phyloP scores from a whole-genome alignment of 2,113 vertebrate genomes.

The Osmerus eperlanus region DNA sequence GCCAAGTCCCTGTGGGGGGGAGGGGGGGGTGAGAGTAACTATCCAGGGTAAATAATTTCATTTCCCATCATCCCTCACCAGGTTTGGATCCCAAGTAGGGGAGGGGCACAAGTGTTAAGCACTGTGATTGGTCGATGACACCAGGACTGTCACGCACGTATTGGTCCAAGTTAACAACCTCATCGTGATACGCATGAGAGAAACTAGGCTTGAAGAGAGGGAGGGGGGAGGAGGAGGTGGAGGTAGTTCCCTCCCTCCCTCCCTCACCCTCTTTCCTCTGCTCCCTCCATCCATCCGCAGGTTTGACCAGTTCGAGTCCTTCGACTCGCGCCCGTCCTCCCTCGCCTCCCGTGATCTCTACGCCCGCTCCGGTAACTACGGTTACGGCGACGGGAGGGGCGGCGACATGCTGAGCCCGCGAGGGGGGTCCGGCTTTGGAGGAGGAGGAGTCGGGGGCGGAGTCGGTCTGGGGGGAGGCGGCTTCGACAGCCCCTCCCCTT shows the following conservation, averaged over 20 bases:
- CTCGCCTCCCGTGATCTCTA: slow-evolving; percentile 84
- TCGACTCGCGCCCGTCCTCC: slow-evolving; percentile 80
- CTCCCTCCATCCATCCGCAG: slow-evolving; percentile 76
- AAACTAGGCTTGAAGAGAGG: slow-evolving; percentile 32
- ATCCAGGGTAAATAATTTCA: too few relatives aligned
- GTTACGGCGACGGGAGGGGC: slow-evolving; percentile 80
- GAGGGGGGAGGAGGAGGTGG: slow-evolving; percentile 58
- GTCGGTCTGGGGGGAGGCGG: slow-evolving; percentile 54
- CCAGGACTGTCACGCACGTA: background rate
- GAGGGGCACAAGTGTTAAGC: too few relatives aligned
- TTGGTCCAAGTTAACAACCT: background rate
- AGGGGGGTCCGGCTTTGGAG: slow-evolving; percentile 76
- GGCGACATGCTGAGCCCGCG: slow-evolving; percentile 72
- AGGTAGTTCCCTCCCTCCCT: slow-evolving; percentile 61
- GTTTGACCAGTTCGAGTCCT: slow-evolving; percentile 90
- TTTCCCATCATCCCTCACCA: too few relatives aligned
- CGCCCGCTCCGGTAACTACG: slow-evolving; percentile 80
- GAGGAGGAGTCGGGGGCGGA: slow-evolving; percentile 60
- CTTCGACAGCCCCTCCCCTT: slow-evolving; percentile 75
- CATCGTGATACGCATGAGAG: slow-evolving; percentile 36
- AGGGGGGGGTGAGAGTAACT: background rate
- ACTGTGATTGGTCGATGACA: too few relatives aligned
- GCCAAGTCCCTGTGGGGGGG: background rate
- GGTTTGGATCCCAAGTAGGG: too few relatives aligned
- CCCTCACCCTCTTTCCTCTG: slow-evolving; percentile 36